phyloP scores from a whole-genome alignment of 2,888 invertebrate genomes.

The Schrankia costaestrigalis region DNA sequence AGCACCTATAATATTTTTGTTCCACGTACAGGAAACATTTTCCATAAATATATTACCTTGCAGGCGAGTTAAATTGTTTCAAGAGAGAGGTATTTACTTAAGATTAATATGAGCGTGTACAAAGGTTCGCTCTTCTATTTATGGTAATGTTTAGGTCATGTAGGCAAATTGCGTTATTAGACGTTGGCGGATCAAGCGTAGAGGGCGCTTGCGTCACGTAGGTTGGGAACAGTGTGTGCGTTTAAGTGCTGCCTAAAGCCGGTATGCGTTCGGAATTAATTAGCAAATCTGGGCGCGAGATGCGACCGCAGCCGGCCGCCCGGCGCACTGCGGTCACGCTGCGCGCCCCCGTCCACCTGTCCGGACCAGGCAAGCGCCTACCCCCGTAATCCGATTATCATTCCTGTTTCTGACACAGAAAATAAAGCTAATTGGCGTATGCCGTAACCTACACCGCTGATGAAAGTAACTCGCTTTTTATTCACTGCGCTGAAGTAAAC shows the following conservation, averaged over 20 bases:
- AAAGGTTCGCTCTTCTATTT: conserved; percentile 43
- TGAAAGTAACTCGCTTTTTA: conserved; percentile 25
- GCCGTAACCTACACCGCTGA: conserved; percentile 24
- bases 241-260: conserved; percentile 35
- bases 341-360: conserved; percentile 53
- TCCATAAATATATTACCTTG: conserved; percentile 12
- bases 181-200: conserved; percentile 12
- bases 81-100: conserved; percentile 17
- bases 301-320: conserved; percentile 47
- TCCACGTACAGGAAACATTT: conserved; percentile 16
- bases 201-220: conserved; percentile 15
- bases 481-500: conserved; percentile 10
- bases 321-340: conserved; percentile 41
- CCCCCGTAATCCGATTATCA: conserved; percentile 56
- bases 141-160: conserved; percentile 35
- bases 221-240: conserved; percentile 27
- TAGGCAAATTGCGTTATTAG: conserved; percentile 33
- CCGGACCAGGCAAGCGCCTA: conserved; percentile 41
- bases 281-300: conserved; percentile 55
- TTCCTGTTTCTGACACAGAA: conserved; percentile 45
- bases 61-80: conserved; percentile 15
- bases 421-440: conserved; percentile 43
- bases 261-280: conserved; percentile 58
- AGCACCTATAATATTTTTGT: conserved; percentile 15
- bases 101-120: conserved; percentile 24